phyloP scores from a whole-genome alignment of 2,113 vertebrate species.

The Narcine bancroftii region DNA sequence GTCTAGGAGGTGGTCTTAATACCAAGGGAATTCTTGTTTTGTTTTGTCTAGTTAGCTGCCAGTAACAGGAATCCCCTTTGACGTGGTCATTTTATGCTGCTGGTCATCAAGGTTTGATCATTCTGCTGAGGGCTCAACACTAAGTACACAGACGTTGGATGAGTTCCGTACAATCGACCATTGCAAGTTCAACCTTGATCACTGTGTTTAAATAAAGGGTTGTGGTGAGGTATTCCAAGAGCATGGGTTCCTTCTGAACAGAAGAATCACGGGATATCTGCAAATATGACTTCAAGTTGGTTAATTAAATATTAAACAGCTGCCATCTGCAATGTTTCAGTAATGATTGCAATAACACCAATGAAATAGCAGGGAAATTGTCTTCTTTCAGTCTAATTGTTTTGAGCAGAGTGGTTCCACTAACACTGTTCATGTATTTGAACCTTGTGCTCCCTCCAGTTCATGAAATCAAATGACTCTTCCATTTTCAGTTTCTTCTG shows the following conservation, averaged over 20 bases:
- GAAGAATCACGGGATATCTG: background rate
- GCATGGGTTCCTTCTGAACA: background rate
- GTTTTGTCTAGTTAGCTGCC: constrained; percentile 5
- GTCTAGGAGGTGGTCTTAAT: background rate
- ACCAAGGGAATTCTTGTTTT: background rate
- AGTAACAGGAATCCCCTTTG: background rate
- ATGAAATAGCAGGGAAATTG: background rate
- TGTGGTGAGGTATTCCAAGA: background rate
- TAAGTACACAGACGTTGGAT: background rate
- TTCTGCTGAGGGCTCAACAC: background rate
- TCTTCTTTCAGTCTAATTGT: background rate
- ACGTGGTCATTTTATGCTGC: background rate
- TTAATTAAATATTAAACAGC: background rate
- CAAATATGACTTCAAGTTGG: background rate
- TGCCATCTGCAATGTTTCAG: background rate
- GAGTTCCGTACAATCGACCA: background rate
- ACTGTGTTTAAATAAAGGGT: background rate
- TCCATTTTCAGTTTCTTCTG: background rate
- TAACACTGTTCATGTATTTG: background rate
- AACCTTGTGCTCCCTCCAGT: background rate
- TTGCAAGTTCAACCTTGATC: background rate
- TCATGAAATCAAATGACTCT: background rate
- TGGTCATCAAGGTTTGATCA: background rate
- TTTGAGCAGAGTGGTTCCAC: background rate
- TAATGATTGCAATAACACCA: background rate